Conservation (phyloP, 2,113 vertebrate species). For the Megalops atlanticus region DNA sequence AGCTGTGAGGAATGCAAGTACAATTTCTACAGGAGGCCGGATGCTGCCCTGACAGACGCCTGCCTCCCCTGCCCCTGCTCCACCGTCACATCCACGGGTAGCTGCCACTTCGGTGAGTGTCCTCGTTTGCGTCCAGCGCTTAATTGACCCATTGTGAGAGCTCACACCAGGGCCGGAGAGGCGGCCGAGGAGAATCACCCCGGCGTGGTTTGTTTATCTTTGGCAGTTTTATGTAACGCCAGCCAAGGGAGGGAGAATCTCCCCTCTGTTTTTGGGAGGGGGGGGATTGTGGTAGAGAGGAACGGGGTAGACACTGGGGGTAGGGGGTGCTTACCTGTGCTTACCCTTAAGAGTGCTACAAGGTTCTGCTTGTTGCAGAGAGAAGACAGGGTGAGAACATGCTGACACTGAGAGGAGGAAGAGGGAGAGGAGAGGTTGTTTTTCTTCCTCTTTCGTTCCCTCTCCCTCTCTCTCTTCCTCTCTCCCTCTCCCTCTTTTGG, state of each 20-base stretch:
- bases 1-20: conserved; percentile 87
- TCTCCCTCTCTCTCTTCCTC: background rate
- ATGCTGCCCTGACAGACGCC: conserved; percentile 40
- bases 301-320: background rate
- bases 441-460: background rate
- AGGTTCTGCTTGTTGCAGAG: background rate
- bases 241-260: background rate
- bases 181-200: background rate
- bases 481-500: background rate
- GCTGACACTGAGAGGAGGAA: background rate
- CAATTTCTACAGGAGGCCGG: conserved; percentile 70
- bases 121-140: background rate
- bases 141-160: background rate
- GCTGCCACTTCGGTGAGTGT: conserved; percentile 80
- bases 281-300: background rate
- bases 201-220: background rate
- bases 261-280: background rate
- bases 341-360: background rate
- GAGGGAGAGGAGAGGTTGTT: background rate
- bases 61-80: conserved; percentile 87
- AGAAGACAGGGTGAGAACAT: background rate
- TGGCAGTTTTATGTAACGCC: background rate
- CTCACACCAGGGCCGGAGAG: background rate
- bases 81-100: conserved; percentile 80
- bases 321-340: no score